Conservation (phyloP, 2,888 invertebrate genomes). For the Tenthredo notha region DNA sequence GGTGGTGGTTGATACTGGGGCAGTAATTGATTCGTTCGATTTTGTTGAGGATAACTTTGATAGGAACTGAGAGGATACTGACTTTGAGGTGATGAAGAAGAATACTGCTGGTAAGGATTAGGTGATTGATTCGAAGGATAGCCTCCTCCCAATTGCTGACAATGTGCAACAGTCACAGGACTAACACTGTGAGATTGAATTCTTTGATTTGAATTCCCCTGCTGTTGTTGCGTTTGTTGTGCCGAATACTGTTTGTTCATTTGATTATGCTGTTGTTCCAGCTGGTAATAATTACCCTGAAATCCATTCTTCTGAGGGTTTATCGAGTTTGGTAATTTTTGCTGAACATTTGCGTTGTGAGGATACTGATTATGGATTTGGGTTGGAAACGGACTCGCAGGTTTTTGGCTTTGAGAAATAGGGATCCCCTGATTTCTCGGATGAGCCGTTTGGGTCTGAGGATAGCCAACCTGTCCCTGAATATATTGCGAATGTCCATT, state of each 20-base stretch:
- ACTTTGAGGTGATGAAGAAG: slow-evolving; percentile 59
- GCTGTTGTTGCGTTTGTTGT: slow-evolving; percentile 69
- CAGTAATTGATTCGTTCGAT: slow-evolving; percentile 71
- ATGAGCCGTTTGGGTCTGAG: slow-evolving; percentile 71
- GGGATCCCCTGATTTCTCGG: slow-evolving; percentile 70
- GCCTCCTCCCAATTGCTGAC: slow-evolving; percentile 65
- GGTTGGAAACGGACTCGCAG: slow-evolving; percentile 73
- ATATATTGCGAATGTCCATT: slow-evolving; percentile 69
- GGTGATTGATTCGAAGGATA: slow-evolving; percentile 70
- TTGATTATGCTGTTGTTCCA: slow-evolving; percentile 76
- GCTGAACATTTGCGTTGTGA: slow-evolving; percentile 74
- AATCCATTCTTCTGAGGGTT: slow-evolving; percentile 69
- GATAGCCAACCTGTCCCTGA: slow-evolving; percentile 64
- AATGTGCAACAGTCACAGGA: slow-evolving; percentile 74
- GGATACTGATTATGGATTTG: slow-evolving; percentile 70
- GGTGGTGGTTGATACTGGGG: slow-evolving; percentile 77
- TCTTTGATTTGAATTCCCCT: slow-evolving; percentile 68
- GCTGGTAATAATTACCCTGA: slow-evolving; percentile 70
- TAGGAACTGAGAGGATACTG: slow-evolving; percentile 69
- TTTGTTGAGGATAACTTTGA: slow-evolving; percentile 68
- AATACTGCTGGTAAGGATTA: slow-evolving; percentile 68
- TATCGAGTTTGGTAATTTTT: slow-evolving; percentile 72
- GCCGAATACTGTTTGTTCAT: slow-evolving; percentile 73
- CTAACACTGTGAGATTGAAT: slow-evolving; percentile 71
- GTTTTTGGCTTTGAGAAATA: slow-evolving; percentile 71